Conservation (phyloP, 1,140 invertebrate genomes). For the Lerema accius region DNA sequence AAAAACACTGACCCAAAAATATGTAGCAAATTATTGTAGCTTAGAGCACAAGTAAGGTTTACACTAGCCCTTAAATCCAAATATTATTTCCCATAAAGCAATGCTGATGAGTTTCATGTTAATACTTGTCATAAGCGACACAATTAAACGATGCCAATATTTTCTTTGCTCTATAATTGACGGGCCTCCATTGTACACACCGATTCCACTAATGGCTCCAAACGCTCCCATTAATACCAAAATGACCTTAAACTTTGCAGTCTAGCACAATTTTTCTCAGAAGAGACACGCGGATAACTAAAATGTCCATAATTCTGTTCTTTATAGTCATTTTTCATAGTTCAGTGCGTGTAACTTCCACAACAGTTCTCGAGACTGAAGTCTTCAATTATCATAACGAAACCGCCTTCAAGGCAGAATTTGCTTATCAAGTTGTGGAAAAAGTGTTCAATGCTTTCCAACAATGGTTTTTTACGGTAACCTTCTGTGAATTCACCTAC, state of each 20-base stretch:
- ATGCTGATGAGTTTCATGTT: constrained; percentile 11
- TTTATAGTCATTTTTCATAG: constrained; percentile 39
- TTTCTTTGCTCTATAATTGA: constrained; percentile 57
- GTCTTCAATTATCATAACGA: constrained; percentile 59
- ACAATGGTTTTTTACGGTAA: constrained; percentile 74
- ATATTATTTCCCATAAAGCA: constrained; percentile 9
- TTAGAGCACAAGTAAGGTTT: background rate
- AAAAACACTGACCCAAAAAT: too few species aligned
- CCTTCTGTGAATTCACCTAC: constrained; percentile 74
- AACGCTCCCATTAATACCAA: constrained; percentile 44
- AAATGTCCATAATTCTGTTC: constrained; percentile 51
- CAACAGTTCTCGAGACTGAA: constrained; percentile 50
- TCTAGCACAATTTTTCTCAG: constrained; percentile 31
- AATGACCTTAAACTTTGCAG: constrained; percentile 58
- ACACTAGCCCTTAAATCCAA: background rate
- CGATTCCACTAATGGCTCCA: constrained; percentile 58
- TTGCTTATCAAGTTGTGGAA: constrained; percentile 62
- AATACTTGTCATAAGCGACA: constrained; percentile 40
- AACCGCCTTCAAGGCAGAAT: constrained; percentile 56
- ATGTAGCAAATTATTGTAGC: too few species aligned
- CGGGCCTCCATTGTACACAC: constrained; percentile 44
- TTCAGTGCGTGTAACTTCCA: constrained; percentile 35
- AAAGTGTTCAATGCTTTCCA: constrained; percentile 72
- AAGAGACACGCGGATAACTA: constrained; percentile 35
- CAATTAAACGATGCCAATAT: constrained; percentile 61